Evolutionary conservation across 2,888 invertebrate species (phyloP), one percentile per base, ranked within the genome.

Genomic region (Phyllotreta cruciferae): DNA sequence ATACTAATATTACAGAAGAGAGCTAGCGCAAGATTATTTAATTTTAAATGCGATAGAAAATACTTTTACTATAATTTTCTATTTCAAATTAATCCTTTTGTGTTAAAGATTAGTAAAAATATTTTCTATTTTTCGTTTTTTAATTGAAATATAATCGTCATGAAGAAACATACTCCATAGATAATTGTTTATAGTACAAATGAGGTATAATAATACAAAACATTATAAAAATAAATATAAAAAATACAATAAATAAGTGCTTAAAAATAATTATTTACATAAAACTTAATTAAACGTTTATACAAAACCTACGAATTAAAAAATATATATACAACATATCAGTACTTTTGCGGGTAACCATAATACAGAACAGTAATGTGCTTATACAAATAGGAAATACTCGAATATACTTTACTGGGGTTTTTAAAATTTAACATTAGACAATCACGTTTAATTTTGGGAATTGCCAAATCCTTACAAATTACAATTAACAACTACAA

Each of bases 291-390:
- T 55, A 39, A 24, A 10, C 45, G 39, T 47, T 57, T 53, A 45
- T 64, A 56, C 56, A 56, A 44, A 45, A 39, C 47, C 42, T 10
- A 24, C 36, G 35, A 62, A 35, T 50, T 35, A 36, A 60, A 55
- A 49, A 54, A 47, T 56, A 56, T 63, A 66, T 64, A 55, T 66
- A 69, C 64, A 65, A 55, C 55, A 60, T 55, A 66, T 70, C 71
- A 71, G 71, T 71, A 71, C 71, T 68, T 67, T 69, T 66, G 62
- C 66, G 68, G 67, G 70, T 70, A 71, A 70, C 70, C 66, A 71
- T 67, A 52, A 52, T 13, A 36, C 53, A 52, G 10, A 60, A 60
- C 24, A 36, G 36, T 49, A 11, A 24, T 36, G 57, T 57, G 11
- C 42, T 24, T 35, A n/a, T n/a, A 10, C 24, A 55, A 55, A 55